Base-by-base conservation (phyloP, 2,888 invertebrate genomes). In the Drosophila nr. fundita region DNA sequence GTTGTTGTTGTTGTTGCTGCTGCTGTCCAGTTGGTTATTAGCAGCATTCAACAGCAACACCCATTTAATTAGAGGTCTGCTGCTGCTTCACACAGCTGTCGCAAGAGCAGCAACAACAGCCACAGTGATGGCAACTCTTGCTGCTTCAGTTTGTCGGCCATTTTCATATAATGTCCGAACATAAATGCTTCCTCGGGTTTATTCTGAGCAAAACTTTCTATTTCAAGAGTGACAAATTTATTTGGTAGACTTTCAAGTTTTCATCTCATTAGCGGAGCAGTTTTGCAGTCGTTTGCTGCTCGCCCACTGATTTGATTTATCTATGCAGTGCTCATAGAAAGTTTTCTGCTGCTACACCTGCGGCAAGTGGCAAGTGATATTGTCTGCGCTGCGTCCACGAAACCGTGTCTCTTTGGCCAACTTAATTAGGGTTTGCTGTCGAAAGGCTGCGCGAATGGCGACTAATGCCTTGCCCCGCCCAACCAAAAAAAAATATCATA, bases 401-500 rank as follows among this genome's bases (percentile, higher is more conserved):
- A 66, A 45, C 59, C n/a, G 18, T 50, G 29, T 40, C 13, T 30
- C 13, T 21, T 52, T 32, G 54, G 18, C 62, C 18, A 76, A 69
- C 87, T 88, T 87, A 87, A 87, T 87, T 90, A 83, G 87, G 78
- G 76, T 78, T 68, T 83, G 78, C 76, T 74, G 71, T 63, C 69
- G 76, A 78, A 83, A 83, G 64, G 73, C 67, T 69, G 64, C 71
- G 63, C 72, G 64, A 73, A 80, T 72, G 52, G 63, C 69, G 59
- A 72, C 86, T 86, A 86, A 78, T 74, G 76, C 72, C 55, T 49
- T 68, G 76, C 74, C 83, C 85, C 90, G 89, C 87, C 86, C 75
- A 68, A 29, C 30, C 40, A 42, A 57, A 57, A 30, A 10, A 21
- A 15, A 11, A 27, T 0, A 27, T 11, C n/a, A n/a, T 34, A 15